These are phyloP conservation scores for Nyleta sp. DNA, from an alignment of 2,888 invertebrate genomes.

Conservation along the genomic window DNA sequence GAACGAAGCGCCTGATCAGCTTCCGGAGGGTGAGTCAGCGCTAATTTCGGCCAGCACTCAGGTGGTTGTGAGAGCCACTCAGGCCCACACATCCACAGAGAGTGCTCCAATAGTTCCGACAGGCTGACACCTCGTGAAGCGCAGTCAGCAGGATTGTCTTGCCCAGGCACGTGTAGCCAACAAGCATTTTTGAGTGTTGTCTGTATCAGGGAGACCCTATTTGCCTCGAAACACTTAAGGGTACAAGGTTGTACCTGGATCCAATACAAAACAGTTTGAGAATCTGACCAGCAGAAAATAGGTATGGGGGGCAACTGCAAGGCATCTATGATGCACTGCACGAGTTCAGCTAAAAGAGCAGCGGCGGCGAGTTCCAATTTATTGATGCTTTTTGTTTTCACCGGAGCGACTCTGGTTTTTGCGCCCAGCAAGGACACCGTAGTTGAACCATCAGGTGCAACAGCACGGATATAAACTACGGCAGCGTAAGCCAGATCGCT, in stretches of 20 bases:
- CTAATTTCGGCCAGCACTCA: too few species aligned
- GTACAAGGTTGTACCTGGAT: conserved; percentile 38
- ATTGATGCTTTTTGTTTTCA: conserved; percentile 43
- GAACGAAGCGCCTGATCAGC: too few species aligned
- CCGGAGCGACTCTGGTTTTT: neutral
- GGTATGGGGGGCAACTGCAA: neutral
- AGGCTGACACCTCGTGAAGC: conserved; percentile 53
- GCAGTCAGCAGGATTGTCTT: neutral
- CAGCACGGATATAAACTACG: neutral
- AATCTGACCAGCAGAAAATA: conserved; percentile 44
- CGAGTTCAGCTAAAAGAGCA: neutral
- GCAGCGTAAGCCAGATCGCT: conserved; percentile 7
- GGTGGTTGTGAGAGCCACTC: too few species aligned
- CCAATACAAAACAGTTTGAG: conserved; percentile 62
- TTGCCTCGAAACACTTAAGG: conserved; percentile 26
- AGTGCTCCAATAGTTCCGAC: too few species aligned
- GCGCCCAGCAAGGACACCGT: neutral
- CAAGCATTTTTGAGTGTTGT: neutral
- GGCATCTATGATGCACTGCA: neutral
- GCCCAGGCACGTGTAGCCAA: neutral
- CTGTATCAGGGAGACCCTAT: conserved; percentile 1
- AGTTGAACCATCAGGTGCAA: neutral
- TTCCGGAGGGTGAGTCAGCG: too few species aligned
- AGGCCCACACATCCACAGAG: too few species aligned
- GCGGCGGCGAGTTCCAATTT: conserved; percentile 18